Percentiles rank a stretch among this genome's conserved stretches.
These are phyloP conservation scores for Tichodroma muraria DNA, from an alignment of 2,113 vertebrate species.

Conservation along the genomic window DNA sequence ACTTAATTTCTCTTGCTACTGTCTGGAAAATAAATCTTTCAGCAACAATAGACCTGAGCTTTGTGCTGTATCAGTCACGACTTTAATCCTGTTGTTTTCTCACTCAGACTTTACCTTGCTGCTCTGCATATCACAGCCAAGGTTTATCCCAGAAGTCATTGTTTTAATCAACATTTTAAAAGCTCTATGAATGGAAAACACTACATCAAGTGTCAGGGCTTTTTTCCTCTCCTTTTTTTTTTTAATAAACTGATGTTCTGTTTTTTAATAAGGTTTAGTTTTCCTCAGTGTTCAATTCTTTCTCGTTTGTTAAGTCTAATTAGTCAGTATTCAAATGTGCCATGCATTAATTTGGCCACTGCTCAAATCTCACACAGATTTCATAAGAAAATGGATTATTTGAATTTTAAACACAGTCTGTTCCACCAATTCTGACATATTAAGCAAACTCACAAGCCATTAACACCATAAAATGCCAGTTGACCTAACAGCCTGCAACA, in stretches of 20 bases:
- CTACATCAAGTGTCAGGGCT: not conserved
- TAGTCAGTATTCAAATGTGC: slow-evolving; percentile 11
- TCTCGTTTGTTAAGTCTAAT: slow-evolving; percentile 28
- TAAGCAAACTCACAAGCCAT: not conserved
- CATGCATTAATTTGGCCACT: slow-evolving; percentile 28
- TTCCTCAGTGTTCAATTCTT: not conserved
- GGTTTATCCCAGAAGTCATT: not conserved
- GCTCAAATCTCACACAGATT: slow-evolving; percentile 25
- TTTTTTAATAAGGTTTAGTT: not conserved
- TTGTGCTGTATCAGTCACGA: not conserved
- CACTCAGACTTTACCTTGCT: not conserved
- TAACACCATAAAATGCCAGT: not conserved
- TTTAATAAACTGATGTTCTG: not conserved
- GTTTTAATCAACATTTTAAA: not conserved
- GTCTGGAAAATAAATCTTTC: not conserved
- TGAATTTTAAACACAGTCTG: slow-evolving; percentile 39
- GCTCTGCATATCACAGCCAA: not conserved
- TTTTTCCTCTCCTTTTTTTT: not conserved
- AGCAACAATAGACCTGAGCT: not conserved
- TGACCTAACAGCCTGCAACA: not conserved
- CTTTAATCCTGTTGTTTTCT: not conserved
- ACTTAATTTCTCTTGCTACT: not conserved
- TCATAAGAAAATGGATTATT: slow-evolving; percentile 5
- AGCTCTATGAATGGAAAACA: not conserved
- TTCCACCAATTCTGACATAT: not conserved